Conservation (phyloP, 2,797 vertebrate species). For the Esox lucius region DNA sequence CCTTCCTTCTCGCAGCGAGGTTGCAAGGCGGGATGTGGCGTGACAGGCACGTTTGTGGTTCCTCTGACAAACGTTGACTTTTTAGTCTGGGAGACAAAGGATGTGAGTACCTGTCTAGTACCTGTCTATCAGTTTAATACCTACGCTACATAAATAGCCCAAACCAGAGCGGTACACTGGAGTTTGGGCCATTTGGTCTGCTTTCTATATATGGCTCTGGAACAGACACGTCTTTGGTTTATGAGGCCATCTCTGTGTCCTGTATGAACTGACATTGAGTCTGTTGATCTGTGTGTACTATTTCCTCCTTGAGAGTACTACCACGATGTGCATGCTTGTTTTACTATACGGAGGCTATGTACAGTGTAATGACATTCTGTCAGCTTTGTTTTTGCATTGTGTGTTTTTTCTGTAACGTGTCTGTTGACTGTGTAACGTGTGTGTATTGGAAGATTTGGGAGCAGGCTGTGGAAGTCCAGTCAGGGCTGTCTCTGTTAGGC, state of each 20-base stretch:
- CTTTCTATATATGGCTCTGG: neutral
- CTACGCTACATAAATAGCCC: neutral
- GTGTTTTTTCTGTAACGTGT: neutral
- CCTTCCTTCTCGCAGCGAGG: slow-evolving; percentile 13
- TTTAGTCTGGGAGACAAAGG: slow-evolving; percentile 27
- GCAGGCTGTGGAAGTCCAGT: slow-evolving; percentile 34
- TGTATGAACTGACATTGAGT: neutral
- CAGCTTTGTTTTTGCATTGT: neutral
- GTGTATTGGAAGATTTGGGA: slow-evolving; percentile 18
- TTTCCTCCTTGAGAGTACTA: neutral
- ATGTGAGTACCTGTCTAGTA: slow-evolving; percentile 27
- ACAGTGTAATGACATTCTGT: neutral
- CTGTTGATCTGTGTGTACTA: neutral
- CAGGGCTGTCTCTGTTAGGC: slow-evolving; percentile 23
- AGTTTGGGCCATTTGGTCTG: neutral
- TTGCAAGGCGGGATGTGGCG: slow-evolving; percentile 29
- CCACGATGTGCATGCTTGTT: neutral
- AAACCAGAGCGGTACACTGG: neutral
- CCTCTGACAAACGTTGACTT: slow-evolving; percentile 36
- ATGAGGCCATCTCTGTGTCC: neutral
- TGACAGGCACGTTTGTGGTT: slow-evolving; percentile 17
- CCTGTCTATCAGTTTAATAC: neutral
- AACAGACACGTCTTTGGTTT: neutral
- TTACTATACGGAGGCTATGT: neutral
- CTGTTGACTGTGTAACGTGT: slow-evolving; percentile 1